A percentile compares a stretch with the other conserved stretches of the same genome.
Conservation (phyloP, 2,113 vertebrate species). For the Dasyornis broadbenti region DNA sequence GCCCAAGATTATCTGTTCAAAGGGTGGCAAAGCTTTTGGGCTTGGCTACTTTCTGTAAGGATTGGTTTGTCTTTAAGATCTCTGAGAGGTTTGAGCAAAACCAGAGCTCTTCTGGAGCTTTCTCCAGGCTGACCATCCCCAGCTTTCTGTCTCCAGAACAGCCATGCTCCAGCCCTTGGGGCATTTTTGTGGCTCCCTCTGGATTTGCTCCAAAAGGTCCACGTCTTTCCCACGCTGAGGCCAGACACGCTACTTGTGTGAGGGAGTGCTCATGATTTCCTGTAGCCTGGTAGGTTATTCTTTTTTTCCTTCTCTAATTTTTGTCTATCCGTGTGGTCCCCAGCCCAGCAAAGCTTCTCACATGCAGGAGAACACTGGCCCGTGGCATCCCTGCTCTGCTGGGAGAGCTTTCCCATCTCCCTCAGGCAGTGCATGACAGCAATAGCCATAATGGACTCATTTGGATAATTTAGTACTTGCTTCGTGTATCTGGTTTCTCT, state of each 20-base stretch:
- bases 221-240: not conserved
- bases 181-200: not conserved
- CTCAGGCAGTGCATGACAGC: not conserved
- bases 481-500: constrained; percentile 40
- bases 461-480: constrained; percentile 46
- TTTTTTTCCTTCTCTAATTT: not conserved
- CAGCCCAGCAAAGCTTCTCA: not conserved
- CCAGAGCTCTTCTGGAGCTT: not conserved
- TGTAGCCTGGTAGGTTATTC: not conserved
- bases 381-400: not conserved
- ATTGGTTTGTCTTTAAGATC: not conserved
- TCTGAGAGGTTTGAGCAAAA: not conserved
- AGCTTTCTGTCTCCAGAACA: not conserved
- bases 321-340: not conserved
- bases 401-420: not conserved
- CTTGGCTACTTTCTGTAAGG: not conserved
- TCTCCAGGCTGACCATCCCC: not conserved
- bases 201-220: too few species aligned
- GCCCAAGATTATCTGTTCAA: not conserved
- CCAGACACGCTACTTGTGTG: not conserved
- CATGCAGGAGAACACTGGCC: not conserved
- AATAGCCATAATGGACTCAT: constrained; percentile 73
- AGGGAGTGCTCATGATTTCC: not conserved
- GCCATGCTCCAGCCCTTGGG: not conserved
- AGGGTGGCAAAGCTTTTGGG: not conserved